Percentiles rank a stretch among this genome's conserved stretches.
phyloP scores from a whole-genome alignment of 2,113 vertebrate species.

The Lycaon pictus region DNA sequence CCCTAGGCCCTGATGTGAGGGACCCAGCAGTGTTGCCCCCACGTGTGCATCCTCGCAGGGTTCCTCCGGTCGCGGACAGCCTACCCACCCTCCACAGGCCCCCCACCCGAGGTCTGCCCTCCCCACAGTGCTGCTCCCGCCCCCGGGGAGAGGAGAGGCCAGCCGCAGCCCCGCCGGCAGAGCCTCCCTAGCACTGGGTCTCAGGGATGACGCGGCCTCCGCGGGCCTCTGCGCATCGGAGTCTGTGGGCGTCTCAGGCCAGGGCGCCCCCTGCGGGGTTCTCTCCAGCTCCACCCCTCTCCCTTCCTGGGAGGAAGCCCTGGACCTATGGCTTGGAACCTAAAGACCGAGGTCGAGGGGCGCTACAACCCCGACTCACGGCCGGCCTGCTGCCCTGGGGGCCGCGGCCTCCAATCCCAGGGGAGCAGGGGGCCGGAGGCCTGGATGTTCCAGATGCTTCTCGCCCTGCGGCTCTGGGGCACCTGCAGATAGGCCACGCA shows the following conservation, averaged over 20 bases:
- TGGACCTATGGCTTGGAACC: neutral
- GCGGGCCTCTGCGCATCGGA: too few relatives aligned
- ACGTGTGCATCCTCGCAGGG: neutral
- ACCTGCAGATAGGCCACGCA: neutral
- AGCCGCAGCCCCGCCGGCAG: neutral
- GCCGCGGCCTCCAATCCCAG: neutral
- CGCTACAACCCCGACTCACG: neutral
- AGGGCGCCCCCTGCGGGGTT: neutral
- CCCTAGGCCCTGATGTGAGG: too few relatives aligned
- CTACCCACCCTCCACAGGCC: neutral
- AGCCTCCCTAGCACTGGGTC: neutral
- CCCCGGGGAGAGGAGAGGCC: neutral
- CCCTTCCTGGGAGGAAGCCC: neutral
- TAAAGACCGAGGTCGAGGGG: accelerated
- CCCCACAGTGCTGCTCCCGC: neutral
- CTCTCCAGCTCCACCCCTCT: neutral
- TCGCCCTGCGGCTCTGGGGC: neutral
- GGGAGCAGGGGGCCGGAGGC: neutral
- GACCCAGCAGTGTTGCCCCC: too few relatives aligned
- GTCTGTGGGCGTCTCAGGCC: too few relatives aligned
- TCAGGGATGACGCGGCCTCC: too few relatives aligned
- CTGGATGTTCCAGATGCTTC: neutral
- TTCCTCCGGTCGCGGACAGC: too few relatives aligned
- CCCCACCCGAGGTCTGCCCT: neutral
- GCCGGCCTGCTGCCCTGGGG: neutral